A percentile compares a stretch with the other conserved stretches of the same genome.
phyloP scores from a whole-genome alignment of 2,113 vertebrate genomes.

The Salvator merianae region DNA sequence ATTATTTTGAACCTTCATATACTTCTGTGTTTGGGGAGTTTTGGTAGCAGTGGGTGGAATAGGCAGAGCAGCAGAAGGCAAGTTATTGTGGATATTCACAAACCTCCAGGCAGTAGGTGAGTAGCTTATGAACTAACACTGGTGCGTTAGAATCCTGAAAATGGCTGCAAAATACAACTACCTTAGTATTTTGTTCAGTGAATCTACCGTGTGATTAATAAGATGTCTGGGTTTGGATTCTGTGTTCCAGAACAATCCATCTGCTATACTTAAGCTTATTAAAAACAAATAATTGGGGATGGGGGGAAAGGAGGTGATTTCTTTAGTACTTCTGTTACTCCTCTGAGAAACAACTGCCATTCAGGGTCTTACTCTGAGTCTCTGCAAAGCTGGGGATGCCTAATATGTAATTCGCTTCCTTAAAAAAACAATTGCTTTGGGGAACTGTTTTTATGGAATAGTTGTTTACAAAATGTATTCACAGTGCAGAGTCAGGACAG shows the following conservation, averaged over 20 bases:
- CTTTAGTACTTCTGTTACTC: neutral
- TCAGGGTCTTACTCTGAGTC: neutral
- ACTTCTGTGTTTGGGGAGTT: neutral
- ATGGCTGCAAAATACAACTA: neutral
- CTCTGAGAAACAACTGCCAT: neutral
- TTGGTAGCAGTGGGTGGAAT: neutral
- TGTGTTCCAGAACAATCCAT: neutral
- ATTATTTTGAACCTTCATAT: neutral
- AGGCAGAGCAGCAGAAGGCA: neutral
- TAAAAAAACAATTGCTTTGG: no score
- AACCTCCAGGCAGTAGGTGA: neutral
- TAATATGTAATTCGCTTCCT: no score
- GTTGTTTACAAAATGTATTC: neutral
- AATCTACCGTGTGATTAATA: neutral
- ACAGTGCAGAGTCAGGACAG: neutral
- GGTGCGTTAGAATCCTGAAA: neutral
- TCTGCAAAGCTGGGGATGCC: neutral
- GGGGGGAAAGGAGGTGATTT: no score
- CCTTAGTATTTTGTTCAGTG: neutral
- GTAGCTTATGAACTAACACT: neutral
- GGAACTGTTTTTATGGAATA: neutral
- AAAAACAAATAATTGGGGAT: neutral
- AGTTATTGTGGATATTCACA: neutral
- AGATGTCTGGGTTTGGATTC: neutral
- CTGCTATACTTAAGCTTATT: neutral